Percentiles rank a stretch among this genome's conserved stretches.
Evolutionary conservation across 2,113 vertebrate genomes (phyloP).

Genomic region (Thamnaconus septentrionalis): DNA sequence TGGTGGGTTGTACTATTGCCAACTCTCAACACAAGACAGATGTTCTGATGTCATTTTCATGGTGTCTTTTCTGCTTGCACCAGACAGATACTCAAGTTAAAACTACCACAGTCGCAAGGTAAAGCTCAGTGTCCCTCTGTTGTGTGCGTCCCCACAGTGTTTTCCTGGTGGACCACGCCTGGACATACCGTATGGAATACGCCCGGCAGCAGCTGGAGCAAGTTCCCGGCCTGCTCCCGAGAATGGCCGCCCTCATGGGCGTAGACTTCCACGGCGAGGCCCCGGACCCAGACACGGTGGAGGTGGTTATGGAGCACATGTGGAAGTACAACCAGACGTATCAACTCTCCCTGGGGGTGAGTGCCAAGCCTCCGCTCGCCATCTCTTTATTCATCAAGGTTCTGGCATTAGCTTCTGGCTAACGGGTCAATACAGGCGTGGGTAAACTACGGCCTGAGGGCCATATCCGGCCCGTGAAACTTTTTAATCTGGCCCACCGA

Average conservation of each 20-base stretch:
- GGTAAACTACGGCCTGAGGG: no score
- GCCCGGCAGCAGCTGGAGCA: slow-evolving; percentile 85
- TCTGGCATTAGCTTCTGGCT: no score
- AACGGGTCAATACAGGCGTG: no score
- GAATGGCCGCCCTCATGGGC: slow-evolving; percentile 90
- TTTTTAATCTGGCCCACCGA: no score
- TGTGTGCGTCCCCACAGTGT: slow-evolving; percentile 72
- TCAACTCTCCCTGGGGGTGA: slow-evolving; percentile 87
- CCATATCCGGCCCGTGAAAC: no score
- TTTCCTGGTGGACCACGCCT: slow-evolving; percentile 93
- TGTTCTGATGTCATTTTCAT: no score
- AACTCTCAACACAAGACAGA: no score
- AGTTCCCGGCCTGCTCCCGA: slow-evolving; percentile 83
- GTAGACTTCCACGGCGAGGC: slow-evolving; percentile 85
- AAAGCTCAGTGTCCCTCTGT: background rate
- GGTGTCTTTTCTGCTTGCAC: no score
- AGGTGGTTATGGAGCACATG: slow-evolving; percentile 86
- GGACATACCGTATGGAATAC: slow-evolving; percentile 82
- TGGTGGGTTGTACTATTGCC: no score
- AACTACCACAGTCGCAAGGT: no score
- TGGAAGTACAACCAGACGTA: slow-evolving; percentile 99
- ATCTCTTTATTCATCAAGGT: no score
- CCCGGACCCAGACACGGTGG: slow-evolving; percentile 76
- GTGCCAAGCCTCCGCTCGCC: background rate
- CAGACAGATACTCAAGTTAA: no score